These are phyloP conservation scores for Achlya flavicornis DNA, from an alignment of 2,888 invertebrate genomes.

Conservation along the genomic window DNA sequence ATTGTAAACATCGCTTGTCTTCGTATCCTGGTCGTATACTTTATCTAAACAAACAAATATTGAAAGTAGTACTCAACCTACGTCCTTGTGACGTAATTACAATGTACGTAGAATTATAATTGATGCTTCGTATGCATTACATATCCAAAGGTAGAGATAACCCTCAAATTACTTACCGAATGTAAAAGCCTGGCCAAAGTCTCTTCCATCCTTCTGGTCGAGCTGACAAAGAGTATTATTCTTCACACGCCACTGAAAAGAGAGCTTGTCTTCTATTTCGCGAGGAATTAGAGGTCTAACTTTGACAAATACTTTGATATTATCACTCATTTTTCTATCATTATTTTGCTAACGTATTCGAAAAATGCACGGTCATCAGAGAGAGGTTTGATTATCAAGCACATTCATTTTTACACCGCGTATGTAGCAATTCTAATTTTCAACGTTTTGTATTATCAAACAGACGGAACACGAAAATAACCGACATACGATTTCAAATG, in stretches of 20 bases:
- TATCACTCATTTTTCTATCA: constrained; percentile 82
- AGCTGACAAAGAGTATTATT: constrained; percentile 84
- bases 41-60: constrained; percentile 84
- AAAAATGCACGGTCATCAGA: constrained; percentile 17
- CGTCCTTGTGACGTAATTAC: constrained; percentile 30
- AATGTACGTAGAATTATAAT: constrained; percentile 38
- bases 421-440: constrained; percentile 13
- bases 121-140: constrained; percentile 20
- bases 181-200: constrained; percentile 56
- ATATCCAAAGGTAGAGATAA: constrained; percentile 18
- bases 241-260: constrained; percentile 85
- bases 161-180: constrained; percentile 66
- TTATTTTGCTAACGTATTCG: constrained; percentile 33
- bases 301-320: constrained; percentile 90
- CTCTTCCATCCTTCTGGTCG: constrained; percentile 76
- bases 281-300: constrained; percentile 87
- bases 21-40: constrained; percentile 85
- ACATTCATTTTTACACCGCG: constrained; percentile 2
- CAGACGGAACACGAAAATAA: constrained; percentile 53
- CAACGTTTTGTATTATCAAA: constrained; percentile 27
- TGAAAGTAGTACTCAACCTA: constrained; percentile 30
- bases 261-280: constrained; percentile 84
- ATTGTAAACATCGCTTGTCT: constrained; percentile 86
- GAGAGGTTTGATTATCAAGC: neutral
- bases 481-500: constrained; percentile 63